Percentiles rank a stretch among this genome's conserved stretches.
These are phyloP conservation scores for Cremastinae sp. DNA, from an alignment of 2,888 invertebrate species.

Conservation along the genomic window DNA sequence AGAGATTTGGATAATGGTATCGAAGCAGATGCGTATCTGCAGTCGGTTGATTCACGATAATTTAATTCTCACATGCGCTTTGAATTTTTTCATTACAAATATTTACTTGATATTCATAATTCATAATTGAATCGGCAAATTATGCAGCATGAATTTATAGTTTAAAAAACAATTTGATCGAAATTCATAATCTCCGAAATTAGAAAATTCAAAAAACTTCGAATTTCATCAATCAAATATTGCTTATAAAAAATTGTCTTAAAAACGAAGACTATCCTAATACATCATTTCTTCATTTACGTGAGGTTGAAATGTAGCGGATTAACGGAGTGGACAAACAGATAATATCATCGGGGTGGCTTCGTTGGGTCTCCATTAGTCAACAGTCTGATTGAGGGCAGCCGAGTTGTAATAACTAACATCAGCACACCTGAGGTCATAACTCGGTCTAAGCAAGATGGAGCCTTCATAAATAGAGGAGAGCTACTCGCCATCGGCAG, in stretches of 20 bases:
- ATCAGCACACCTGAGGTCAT: constrained; percentile 74
- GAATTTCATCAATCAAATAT: no score
- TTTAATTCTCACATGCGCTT: background rate
- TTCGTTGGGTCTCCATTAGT: constrained; percentile 3
- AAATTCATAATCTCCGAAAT: no score
- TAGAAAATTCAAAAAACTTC: no score
- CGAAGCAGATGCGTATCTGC: constrained; percentile 58
- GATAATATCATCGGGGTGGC: constrained; percentile 38
- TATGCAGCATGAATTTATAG: no score
- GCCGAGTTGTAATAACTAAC: constrained; percentile 68
- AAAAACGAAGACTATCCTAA: no score
- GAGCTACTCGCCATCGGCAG: constrained; percentile 28
- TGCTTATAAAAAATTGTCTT: no score
- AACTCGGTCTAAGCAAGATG: constrained; percentile 69
- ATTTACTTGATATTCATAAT: no score
- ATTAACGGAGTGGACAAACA: constrained; percentile 20
- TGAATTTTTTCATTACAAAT: background rate
- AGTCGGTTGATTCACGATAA: background rate
- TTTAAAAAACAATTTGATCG: no score
- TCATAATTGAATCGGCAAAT: no score
- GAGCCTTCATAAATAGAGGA: constrained; percentile 74
- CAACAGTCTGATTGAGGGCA: constrained; percentile 66
- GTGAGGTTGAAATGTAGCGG: constrained; percentile 1
- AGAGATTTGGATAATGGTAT: constrained; percentile 51
- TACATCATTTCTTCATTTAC: no score